Evolutionary conservation across 2,888 invertebrate species (phyloP).

Genomic region (Melangyna quadrimaculata): DNA sequence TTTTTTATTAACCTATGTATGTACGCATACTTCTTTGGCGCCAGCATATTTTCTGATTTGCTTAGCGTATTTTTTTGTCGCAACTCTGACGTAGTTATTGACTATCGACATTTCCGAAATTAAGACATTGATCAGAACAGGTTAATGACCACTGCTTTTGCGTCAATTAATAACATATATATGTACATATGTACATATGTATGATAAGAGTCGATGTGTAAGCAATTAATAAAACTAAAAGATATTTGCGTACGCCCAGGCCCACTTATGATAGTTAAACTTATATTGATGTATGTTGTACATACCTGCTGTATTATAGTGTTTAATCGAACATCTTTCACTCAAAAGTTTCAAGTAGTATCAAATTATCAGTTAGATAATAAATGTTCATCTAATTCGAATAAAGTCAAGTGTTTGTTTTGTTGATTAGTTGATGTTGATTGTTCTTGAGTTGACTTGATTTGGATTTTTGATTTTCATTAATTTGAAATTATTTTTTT

Average conservation of each 20-base stretch:
- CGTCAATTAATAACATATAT: not conserved
- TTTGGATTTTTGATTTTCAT: too few species aligned
- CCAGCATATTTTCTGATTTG: not conserved
- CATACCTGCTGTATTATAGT: not conserved
- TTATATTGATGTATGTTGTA: too few species aligned
- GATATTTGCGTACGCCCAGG: not conserved
- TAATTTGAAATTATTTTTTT: too few species aligned
- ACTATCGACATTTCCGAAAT: not conserved
- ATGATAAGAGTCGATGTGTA: not conserved
- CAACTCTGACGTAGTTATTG: not conserved
- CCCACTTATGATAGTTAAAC: too few species aligned
- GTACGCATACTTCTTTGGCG: not conserved
- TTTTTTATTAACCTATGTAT: not conserved
- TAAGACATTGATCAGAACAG: not conserved
- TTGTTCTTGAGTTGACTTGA: too few species aligned
- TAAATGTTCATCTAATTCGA: too few species aligned
- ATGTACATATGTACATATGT: too few species aligned
- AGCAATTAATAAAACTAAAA: not conserved
- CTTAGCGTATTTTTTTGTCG: not conserved
- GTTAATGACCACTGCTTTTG: slow-evolving; percentile 1
- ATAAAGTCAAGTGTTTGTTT: too few species aligned
- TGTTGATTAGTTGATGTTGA: too few species aligned
- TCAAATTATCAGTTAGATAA: too few species aligned
- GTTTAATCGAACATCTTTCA: not conserved
- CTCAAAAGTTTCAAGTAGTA: too few species aligned